Base-by-base conservation (phyloP, 1,140 invertebrate genomes). In the Drosophila orena region DNA sequence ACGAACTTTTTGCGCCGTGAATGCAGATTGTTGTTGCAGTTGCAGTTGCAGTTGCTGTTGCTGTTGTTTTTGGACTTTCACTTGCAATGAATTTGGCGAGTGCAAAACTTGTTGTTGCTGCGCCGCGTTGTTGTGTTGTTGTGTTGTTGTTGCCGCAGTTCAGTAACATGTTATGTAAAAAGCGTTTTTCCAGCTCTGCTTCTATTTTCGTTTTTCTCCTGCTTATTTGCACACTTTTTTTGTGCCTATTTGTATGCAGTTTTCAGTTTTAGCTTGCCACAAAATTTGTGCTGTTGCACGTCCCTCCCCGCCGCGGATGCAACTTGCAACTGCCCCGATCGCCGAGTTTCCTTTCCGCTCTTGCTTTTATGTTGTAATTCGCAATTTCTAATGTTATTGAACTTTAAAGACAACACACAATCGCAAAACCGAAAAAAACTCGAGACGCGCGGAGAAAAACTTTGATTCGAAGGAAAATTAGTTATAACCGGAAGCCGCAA, bases 81-180 rank as follows among this genome's bases (percentile, higher is more conserved):
- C 84, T 88, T 88, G 80, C 71, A 88, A 79, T 89, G 84, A 78
- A 77, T 88, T 88, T 88, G 79, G 84, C 84, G 81, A 81, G 79
- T 89, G 72, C 42, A 80, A 84, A 86, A 85, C 66, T 60, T 60
- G 73, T 80, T 79, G 77, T 80, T 79, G 77, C 52, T 30, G 77
- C 34, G 60, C 55, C 35, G 27, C n/a, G 62, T 59, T 68, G 57
- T 34, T 75, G 59, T 35, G 17, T 17, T 17, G 17, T 17, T 17
- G 17, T 79, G 76, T 54, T 74, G 74, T 47, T 89, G 81, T 72
- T 77, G 50, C 66, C 74, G 83, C 81, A 86, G 90, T 91, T 91
- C 90, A 91, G 91, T 91, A 91, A 91, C 90, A 91, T 91, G 90
- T 91, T 91, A 91, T 91, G 90, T 91, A 91, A 91, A 91, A 91